Conservation (phyloP, 2,888 invertebrate genomes). For the Eudasyphora cyanicolor region DNA sequence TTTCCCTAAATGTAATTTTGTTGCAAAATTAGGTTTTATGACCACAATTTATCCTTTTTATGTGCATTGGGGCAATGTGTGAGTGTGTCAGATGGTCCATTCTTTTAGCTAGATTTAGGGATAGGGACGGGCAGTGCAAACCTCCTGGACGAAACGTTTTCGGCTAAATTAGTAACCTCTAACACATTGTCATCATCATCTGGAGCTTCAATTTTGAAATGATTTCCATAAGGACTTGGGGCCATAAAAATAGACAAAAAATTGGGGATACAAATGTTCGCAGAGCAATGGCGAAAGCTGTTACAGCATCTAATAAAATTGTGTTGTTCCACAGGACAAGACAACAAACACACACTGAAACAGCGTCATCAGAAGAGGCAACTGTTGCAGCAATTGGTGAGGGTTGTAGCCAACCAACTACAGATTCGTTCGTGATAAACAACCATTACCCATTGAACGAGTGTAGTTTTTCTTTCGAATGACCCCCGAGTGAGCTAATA, state of each 20-base stretch:
- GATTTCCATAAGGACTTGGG: constrained; percentile 62
- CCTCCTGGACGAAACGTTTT: constrained; percentile 13
- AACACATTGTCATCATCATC: constrained; percentile 57
- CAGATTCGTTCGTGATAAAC: constrained; percentile 9
- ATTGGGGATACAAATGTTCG: constrained; percentile 16
- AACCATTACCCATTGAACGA: constrained; percentile 50
- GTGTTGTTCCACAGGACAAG: neutral
- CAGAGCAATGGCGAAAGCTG: constrained; percentile 9
- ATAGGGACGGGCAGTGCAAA: neutral
- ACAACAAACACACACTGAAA: neutral
- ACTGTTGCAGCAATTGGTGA: constrained; percentile 62
- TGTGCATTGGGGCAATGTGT: neutral
- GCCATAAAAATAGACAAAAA: constrained; percentile 56
- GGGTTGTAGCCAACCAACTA: constrained; percentile 40
- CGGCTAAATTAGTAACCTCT: constrained; percentile 57
- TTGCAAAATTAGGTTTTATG: constrained; percentile 62
- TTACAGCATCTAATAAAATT: constrained; percentile 27
- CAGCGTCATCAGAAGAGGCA: constrained; percentile 41
- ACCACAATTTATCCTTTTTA: constrained; percentile 57
- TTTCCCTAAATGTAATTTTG: constrained; percentile 52
- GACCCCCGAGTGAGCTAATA: constrained; percentile 64
- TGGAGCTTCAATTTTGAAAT: constrained; percentile 59
- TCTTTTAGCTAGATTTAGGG: neutral
- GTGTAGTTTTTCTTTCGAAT: constrained; percentile 45
- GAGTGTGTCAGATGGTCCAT: neutral